A percentile compares a stretch with the other conserved stretches of the same genome.
Evolutionary conservation across 2,113 vertebrate species (phyloP).

Genomic region (Regulus satrapa): DNA sequence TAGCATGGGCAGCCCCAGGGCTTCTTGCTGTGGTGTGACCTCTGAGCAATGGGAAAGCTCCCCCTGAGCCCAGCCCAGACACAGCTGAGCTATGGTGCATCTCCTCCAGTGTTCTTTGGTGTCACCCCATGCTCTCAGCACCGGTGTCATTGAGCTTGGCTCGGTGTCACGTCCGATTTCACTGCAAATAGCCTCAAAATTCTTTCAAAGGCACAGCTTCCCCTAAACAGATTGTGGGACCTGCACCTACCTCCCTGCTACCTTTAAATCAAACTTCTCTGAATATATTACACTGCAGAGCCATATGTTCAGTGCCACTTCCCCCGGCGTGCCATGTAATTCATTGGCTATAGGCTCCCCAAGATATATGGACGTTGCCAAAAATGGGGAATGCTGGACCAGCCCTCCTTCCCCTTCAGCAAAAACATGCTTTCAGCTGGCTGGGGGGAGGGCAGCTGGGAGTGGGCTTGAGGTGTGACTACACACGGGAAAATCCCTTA

Average conservation of each 20-base stretch:
- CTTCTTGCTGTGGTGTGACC: neutral
- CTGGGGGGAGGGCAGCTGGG: neutral
- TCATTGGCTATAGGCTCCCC: neutral
- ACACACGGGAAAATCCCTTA: fast-evolving
- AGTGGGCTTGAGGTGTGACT: neutral
- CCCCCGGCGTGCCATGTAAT: neutral
- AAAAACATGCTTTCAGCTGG: neutral
- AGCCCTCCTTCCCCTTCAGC: neutral
- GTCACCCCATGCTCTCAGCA: fast-evolving
- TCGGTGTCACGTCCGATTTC: neutral
- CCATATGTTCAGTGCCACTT: constrained; percentile 40
- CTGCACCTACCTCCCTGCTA: neutral
- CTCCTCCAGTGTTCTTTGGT: neutral
- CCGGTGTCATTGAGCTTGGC: neutral
- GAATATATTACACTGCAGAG: neutral
- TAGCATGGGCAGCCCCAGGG: neutral
- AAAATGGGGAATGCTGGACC: neutral
- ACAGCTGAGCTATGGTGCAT: neutral
- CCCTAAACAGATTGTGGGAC: constrained; percentile 28
- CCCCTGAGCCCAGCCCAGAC: neutral
- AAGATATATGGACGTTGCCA: neutral
- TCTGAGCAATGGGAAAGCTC: neutral
- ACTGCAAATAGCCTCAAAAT: neutral
- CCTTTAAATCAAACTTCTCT: constrained; percentile 25
- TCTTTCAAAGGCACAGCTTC: neutral